Evolutionary conservation across 2,888 invertebrate genomes (phyloP).

Genomic region (Dolichopus griseipennis): DNA sequence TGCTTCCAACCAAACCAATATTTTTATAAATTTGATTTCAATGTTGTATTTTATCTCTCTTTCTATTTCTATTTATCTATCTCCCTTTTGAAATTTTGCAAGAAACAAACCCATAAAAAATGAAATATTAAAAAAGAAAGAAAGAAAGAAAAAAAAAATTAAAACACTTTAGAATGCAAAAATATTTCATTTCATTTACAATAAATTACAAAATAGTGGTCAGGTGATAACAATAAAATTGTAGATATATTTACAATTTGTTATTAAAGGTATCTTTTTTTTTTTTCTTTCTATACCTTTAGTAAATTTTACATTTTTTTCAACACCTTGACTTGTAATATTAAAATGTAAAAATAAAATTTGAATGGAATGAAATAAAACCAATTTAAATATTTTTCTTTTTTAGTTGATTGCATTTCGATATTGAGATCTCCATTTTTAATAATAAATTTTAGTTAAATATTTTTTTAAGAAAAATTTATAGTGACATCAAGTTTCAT

Average conservation of each 20-base stretch:
- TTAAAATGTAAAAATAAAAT: background rate
- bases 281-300: background rate
- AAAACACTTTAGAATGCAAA: background rate
- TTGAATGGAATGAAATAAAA: background rate
- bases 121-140: no score
- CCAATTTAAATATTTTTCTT: background rate
- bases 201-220: background rate
- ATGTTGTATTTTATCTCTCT: background rate
- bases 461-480: background rate
- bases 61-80: background rate
- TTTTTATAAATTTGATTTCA: no score
- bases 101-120: no score
- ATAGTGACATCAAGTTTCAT: background rate
- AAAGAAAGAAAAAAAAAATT: background rate
- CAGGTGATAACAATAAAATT: background rate
- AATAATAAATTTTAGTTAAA: no score
- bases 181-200: slow-evolving; percentile 6
- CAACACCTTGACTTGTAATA: background rate
- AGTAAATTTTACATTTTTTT: background rate
- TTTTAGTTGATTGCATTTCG: background rate
- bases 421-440: background rate
- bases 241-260: no score
- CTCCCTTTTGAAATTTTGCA: no score
- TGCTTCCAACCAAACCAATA: background rate
- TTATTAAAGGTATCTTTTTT: background rate